A percentile compares a stretch with the other conserved stretches of the same genome.
phyloP scores from a whole-genome alignment of 2,797 vertebrate genomes.

The Vultur gryphus region DNA sequence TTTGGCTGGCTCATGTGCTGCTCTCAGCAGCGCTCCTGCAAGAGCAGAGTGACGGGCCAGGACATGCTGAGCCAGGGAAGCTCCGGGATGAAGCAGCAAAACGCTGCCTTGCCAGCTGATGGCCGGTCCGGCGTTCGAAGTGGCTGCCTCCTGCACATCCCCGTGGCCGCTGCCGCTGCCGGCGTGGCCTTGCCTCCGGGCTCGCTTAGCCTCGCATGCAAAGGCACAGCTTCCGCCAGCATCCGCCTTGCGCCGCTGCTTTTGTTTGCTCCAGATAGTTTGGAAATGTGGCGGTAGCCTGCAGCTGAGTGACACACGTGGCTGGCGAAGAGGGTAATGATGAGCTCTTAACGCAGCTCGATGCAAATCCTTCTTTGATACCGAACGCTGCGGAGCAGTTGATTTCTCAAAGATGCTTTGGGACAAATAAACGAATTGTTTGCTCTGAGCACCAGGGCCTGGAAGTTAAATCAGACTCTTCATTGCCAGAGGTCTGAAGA shows the following conservation, averaged over 20 bases:
- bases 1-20: neutral
- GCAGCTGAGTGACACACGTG: neutral
- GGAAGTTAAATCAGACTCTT: neutral
- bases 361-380: neutral
- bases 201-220: accelerated
- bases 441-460: neutral
- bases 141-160: neutral
- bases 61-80: neutral
- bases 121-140: accelerated
- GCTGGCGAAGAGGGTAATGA: neutral
- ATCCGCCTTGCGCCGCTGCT: neutral
- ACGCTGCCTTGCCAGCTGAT: neutral
- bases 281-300: neutral
- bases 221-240: neutral
- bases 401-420: neutral
- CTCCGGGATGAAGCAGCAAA: conserved; percentile 5
- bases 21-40: neutral
- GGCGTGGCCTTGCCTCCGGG: neutral
- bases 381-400: accelerated
- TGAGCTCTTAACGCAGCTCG: neutral
- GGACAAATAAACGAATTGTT: neutral
- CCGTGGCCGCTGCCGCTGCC: neutral
- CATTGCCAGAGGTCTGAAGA: neutral
- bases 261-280: neutral
- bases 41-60: accelerated